Percentiles rank a stretch among this genome's conserved stretches.
Evolutionary conservation across 1,140 invertebrate species (phyloP).

Genomic region (Tetramorium parvispinum): DNA sequence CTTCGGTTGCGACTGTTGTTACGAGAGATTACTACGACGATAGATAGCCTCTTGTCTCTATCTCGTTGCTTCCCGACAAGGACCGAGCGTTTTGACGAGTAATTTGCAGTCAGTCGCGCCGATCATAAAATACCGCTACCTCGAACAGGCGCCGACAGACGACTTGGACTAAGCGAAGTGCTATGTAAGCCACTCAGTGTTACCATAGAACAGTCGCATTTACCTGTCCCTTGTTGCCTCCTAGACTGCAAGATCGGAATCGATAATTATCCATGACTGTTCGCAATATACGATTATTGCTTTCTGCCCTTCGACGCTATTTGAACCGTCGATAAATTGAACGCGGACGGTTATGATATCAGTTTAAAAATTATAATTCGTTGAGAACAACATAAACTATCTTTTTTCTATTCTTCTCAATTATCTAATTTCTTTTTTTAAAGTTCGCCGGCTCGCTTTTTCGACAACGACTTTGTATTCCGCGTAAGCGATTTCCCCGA

Average conservation of each 20-base stretch:
- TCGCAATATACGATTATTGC: conserved; percentile 25
- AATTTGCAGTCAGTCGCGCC: conserved; percentile 45
- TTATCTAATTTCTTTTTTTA: no score
- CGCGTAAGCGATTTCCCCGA: background rate
- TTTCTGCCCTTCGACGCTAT: conserved; percentile 3
- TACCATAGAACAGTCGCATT: conserved; percentile 20
- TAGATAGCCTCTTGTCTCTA: conserved; percentile 53
- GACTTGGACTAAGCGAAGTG: conserved; percentile 66
- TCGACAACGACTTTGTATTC: background rate
- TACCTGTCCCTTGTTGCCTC: conserved; percentile 25
- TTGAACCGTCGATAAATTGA: conserved; percentile 4
- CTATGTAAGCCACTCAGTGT: conserved; percentile 44
- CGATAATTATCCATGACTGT: conserved; percentile 42
- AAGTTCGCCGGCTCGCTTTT: background rate
- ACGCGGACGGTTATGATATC: background rate
- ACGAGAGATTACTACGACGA: conserved; percentile 25
- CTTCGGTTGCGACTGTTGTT: conserved; percentile 43
- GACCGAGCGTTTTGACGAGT: conserved; percentile 57
- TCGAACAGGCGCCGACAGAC: conserved; percentile 12
- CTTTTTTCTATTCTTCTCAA: no score
- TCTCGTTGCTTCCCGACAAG: conserved; percentile 40
- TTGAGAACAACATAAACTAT: no score
- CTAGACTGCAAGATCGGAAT: conserved; percentile 32
- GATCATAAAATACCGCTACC: conserved; percentile 64
- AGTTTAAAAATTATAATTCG: background rate